Evolutionary conservation across 2,888 invertebrate genomes (phyloP).

Genomic region (Endomychus coccineus): DNA sequence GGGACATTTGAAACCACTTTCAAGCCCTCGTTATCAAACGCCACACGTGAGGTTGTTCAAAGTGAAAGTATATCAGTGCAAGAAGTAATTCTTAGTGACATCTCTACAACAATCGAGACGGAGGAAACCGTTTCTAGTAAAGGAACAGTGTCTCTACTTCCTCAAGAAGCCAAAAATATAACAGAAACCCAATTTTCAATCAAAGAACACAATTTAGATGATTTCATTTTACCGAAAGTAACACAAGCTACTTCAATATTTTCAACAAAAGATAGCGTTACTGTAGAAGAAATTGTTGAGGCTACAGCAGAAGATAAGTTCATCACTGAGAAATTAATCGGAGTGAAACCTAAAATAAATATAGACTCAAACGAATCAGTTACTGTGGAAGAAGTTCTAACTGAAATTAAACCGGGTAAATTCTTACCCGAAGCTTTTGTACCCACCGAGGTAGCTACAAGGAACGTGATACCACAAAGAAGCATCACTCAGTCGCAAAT

Average conservation of each 20-base stretch:
- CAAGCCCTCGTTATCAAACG: constrained; percentile 42
- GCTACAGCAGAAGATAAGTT: constrained; percentile 55
- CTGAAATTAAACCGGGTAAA: constrained; percentile 67
- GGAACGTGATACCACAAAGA: constrained; percentile 57
- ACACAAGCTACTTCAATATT: constrained; percentile 52
- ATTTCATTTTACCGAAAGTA: constrained; percentile 43
- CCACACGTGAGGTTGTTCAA: constrained; percentile 41
- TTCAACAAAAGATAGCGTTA: constrained; percentile 55
- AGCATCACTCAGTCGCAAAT: constrained; percentile 59
- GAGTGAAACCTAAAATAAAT: constrained; percentile 53
- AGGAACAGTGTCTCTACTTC: constrained; percentile 51
- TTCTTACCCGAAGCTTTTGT: constrained; percentile 73
- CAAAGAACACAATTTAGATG: constrained; percentile 53
- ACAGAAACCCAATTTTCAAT: constrained; percentile 54
- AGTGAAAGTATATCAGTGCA: constrained; percentile 46
- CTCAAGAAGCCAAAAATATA: constrained; percentile 61
- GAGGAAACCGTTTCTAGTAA: constrained; percentile 41
- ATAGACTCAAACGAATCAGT: constrained; percentile 58
- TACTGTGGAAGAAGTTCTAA: constrained; percentile 59
- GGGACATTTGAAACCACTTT: constrained; percentile 44
- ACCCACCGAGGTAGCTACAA: constrained; percentile 66
- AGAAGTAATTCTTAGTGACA: constrained; percentile 40
- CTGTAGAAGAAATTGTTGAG: constrained; percentile 56
- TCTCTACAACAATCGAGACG: constrained; percentile 36
- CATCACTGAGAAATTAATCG: constrained; percentile 44